Evolutionary conservation across 2,797 vertebrate species (phyloP).

Genomic region (Ibycter americanus): DNA sequence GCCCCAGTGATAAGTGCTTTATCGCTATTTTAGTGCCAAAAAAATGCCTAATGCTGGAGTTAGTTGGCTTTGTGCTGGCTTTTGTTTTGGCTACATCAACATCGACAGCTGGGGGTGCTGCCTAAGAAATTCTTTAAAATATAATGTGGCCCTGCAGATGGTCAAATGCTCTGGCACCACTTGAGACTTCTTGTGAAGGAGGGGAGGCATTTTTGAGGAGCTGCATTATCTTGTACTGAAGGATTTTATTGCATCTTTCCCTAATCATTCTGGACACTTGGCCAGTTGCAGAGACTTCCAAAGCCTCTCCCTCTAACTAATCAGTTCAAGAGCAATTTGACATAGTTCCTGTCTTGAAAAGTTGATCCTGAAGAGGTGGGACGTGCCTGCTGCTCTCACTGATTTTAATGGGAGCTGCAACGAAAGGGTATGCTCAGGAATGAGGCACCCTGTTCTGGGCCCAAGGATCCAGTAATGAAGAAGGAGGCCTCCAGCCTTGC

Average conservation of each 20-base stretch:
- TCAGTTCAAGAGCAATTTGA: neutral
- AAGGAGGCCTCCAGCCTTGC: neutral
- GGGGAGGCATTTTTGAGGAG: neutral
- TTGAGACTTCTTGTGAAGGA: neutral
- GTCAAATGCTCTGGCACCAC: neutral
- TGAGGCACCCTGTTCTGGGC: neutral
- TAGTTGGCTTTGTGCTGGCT: neutral
- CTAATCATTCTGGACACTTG: neutral
- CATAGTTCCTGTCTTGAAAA: neutral
- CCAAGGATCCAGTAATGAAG: neutral
- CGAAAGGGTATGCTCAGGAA: neutral
- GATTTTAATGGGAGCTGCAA: neutral
- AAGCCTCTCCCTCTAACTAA: neutral
- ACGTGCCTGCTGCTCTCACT: neutral
- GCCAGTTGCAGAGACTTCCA: neutral
- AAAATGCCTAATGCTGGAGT: neutral
- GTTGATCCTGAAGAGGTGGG: neutral
- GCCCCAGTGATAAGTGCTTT: neutral
- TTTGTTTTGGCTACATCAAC: slow-evolving; percentile 11
- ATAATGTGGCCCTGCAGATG: neutral
- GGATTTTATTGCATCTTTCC: neutral
- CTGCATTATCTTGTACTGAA: neutral
- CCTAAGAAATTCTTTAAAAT: neutral
- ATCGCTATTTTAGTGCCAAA: neutral
- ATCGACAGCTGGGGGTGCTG: neutral